Percentiles rank a stretch among this genome's conserved stretches.
Evolutionary conservation across 2,797 vertebrate genomes (phyloP).

Genomic region (Eutrigla gurnardus): DNA sequence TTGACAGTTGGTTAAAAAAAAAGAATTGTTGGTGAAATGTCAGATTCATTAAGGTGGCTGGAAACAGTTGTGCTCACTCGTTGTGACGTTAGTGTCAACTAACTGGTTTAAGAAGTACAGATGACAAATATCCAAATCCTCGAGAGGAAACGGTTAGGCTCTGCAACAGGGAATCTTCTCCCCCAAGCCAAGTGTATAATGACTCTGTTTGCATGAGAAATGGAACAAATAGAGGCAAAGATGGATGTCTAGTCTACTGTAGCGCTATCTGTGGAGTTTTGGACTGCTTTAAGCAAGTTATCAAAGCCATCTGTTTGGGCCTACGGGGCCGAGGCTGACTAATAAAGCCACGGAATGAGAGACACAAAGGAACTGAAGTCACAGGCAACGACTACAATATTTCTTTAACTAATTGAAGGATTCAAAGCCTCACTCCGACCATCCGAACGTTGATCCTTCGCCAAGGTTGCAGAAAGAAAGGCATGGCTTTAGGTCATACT

Average conservation of each 20-base stretch:
- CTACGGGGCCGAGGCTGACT: constrained; percentile 81
- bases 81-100: constrained; percentile 70
- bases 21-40: constrained; percentile 51
- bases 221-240: constrained; percentile 74
- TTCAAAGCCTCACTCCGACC: constrained; percentile 39
- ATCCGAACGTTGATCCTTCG: constrained; percentile 27
- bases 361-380: constrained; percentile 80
- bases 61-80: constrained; percentile 59
- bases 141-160: constrained; percentile 61
- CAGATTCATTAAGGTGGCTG: constrained; percentile 65
- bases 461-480: constrained; percentile 24
- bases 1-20: constrained; percentile 29
- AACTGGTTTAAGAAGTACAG: constrained; percentile 71
- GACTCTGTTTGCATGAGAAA: constrained; percentile 75
- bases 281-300: constrained; percentile 82
- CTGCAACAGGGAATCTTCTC: constrained; percentile 71
- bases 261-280: constrained; percentile 79
- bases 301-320: constrained; percentile 83
- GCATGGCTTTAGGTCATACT: constrained; percentile 34
- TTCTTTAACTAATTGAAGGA: constrained; percentile 71
- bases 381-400: constrained; percentile 77
- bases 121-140: constrained; percentile 70
- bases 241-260: constrained; percentile 80
- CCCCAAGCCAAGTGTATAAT: constrained; percentile 76
- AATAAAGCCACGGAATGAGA: constrained; percentile 83